Evolutionary conservation across 2,888 invertebrate species (phyloP).

Genomic region (Synanthedon formicaeformis): DNA sequence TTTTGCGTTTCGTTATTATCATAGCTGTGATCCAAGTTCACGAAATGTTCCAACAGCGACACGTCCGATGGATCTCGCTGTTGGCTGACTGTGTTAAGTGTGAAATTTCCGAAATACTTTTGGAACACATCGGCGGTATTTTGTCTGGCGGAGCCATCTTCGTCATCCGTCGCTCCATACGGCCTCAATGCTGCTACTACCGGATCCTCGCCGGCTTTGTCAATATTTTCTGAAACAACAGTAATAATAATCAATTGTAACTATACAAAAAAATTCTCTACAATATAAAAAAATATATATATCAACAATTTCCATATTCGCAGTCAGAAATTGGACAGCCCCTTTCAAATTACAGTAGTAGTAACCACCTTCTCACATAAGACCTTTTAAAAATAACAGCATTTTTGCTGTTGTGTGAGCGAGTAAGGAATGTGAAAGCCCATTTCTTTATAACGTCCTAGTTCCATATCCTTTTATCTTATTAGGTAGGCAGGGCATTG

Average conservation of each 20-base stretch:
- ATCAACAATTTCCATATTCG: too few relatives aligned
- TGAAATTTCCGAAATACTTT: constrained; percentile 49
- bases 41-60: constrained; percentile 44
- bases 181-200: constrained; percentile 51
- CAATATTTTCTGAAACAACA: constrained; percentile 61
- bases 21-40: constrained; percentile 59
- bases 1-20: constrained; percentile 45
- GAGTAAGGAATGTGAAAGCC: too few relatives aligned
- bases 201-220: constrained; percentile 60
- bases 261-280: too few relatives aligned
- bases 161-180: constrained; percentile 48
- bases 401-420: too few relatives aligned
- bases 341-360: too few relatives aligned
- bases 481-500: too few relatives aligned
- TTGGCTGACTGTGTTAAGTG: constrained; percentile 16
- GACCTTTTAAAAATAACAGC: too few relatives aligned
- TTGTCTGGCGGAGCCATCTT: constrained; percentile 28
- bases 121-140: constrained; percentile 31
- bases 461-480: too few relatives aligned
- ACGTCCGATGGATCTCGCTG: constrained; percentile 17
- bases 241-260: constrained; percentile 4
- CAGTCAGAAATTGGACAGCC: too few relatives aligned
- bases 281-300: too few relatives aligned
- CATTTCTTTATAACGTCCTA: too few relatives aligned
- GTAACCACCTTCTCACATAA: too few relatives aligned